Evolutionary conservation across 2,797 vertebrate genomes (phyloP), one percentile per base, ranked within the genome.

Genomic region (Cynodonichthys magdalenae): DNA sequence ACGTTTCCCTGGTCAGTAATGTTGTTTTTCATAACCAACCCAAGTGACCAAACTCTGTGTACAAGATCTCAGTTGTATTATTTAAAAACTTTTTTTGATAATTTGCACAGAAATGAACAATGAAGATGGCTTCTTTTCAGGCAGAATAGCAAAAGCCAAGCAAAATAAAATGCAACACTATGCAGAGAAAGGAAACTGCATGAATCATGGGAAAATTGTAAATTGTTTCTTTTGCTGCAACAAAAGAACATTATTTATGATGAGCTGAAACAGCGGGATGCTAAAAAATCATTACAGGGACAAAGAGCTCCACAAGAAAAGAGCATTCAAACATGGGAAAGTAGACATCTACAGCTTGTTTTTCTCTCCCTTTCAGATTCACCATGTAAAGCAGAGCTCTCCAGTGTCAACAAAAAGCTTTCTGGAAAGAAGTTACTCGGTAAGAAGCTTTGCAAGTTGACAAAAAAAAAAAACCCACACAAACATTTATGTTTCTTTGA

Each of bases 371-470:
- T 82, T 89, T 70, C 83, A 94, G 93, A 93, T 59, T 85, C 90
- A 29, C 93, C 93, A n/a, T 90, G 93, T 81, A 90, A 91, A 86
- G 84, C 81, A 81, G 91, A 94, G 81, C 87, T 92, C 70, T 90
- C 78, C 63, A 80, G 73, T 55, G 90, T 93, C 80, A 91, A 83
- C 86, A 93, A 78, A 86, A 87, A 90, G 72, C 92, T 91, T 74
- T 75, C 86, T 3, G 91, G 91, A 24, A 94, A 92, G 83, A 94
- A 93, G 83, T 82, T 94, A 45, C 88, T 94, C 5, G 93, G 93
- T 94, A 64, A 88, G 91, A 87, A 31, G 24, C 52, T 36, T 58
- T 47, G 44, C 55, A 47, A 27, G 66, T 46, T n/a, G 56, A 36
- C 6, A 36, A 52, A 63, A 41, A n/a, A 53, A 20, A 61, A 24